A percentile compares a stretch with the other conserved stretches of the same genome.
Evolutionary conservation across 2,888 invertebrate genomes (phyloP).

Genomic region (Antheraea yamamai): DNA sequence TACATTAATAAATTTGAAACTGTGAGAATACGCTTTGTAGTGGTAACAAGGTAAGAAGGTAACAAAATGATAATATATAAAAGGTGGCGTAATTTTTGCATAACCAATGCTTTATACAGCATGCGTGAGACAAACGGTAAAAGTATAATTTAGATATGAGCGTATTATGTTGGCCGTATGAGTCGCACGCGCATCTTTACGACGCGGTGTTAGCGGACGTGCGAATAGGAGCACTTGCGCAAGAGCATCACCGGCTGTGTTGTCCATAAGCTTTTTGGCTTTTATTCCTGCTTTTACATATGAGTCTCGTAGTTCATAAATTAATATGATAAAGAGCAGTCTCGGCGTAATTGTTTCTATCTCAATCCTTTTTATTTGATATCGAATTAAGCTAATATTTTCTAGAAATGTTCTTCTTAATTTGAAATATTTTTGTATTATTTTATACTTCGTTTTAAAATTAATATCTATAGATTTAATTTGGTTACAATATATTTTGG

Average conservation of each 20-base stretch:
- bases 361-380: neutral
- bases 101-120: slow-evolving; percentile 45
- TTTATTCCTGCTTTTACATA: slow-evolving; percentile 52
- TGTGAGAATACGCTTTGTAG: slow-evolving; percentile 46
- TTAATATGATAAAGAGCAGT: slow-evolving; percentile 44
- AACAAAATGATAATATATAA: slow-evolving; percentile 38
- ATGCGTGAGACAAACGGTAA: slow-evolving; percentile 49
- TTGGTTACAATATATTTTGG: neutral
- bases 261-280: neutral
- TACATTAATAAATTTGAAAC: slow-evolving; percentile 32
- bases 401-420: neutral
- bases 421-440: neutral
- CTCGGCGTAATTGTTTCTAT: neutral
- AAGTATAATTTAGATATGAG: slow-evolving; percentile 35
- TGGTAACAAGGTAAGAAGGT: slow-evolving; percentile 50
- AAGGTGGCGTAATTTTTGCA: slow-evolving; percentile 63
- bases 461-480: too few relatives aligned
- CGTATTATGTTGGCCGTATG: slow-evolving; percentile 9
- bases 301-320: slow-evolving; percentile 48
- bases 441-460: too few relatives aligned
- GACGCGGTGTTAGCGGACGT: slow-evolving; percentile 39
- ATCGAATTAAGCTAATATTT: neutral
- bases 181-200: slow-evolving; percentile 38
- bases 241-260: slow-evolving; percentile 44
- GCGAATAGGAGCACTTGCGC: slow-evolving; percentile 68